A percentile compares a stretch with the other conserved stretches of the same genome.
phyloP scores from a whole-genome alignment of 2,113 vertebrate genomes.

The Podarcis muralis region DNA sequence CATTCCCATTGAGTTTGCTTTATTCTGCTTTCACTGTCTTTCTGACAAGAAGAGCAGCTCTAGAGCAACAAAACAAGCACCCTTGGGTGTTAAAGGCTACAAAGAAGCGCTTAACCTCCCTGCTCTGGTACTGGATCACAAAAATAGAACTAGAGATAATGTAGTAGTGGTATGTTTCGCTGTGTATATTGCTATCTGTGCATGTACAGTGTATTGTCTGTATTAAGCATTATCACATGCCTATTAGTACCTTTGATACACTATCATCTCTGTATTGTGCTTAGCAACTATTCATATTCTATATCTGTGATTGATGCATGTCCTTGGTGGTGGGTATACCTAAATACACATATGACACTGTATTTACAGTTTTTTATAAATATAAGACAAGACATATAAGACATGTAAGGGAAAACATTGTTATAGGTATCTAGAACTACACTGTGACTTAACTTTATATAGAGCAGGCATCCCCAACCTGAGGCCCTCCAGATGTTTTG shows the following conservation, averaged over 20 bases:
- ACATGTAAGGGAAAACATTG: no score
- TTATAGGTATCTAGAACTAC: no score
- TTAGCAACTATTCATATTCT: background rate
- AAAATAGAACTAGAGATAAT: background rate
- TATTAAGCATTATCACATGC: background rate
- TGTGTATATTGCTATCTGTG: background rate
- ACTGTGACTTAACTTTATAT: no score
- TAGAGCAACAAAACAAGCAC: background rate
- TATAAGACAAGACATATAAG: background rate
- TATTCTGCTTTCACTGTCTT: background rate
- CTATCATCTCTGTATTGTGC: background rate
- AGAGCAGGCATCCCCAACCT: no score
- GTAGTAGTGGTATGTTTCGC: background rate
- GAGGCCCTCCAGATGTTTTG: no score
- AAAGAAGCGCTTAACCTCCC: background rate
- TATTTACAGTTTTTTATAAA: background rate
- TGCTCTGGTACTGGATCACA: background rate
- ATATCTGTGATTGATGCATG: no score
- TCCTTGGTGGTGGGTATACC: background rate
- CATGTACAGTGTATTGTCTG: background rate
- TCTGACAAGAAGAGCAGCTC: background rate
- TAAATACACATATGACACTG: background rate
- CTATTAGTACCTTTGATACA: background rate
- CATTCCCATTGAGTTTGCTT: slow-evolving; percentile 7
- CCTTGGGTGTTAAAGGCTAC: background rate